Conservation (phyloP, 2,113 vertebrate genomes). For the Porphyrio hochstetteri region DNA sequence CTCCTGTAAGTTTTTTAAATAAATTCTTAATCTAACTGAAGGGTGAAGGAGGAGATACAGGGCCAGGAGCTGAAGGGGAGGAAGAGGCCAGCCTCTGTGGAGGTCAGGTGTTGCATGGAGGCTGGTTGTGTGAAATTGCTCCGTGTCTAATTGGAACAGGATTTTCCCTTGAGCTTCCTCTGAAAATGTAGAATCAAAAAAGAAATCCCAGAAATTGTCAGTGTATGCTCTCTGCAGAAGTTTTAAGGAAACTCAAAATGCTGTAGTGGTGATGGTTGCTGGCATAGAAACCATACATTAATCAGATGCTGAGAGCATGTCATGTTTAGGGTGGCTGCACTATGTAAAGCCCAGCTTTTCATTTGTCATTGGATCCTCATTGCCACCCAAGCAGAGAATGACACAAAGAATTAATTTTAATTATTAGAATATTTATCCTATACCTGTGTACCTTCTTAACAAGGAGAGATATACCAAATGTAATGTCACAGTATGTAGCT, state of each 20-base stretch:
- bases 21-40: neutral
- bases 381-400: neutral
- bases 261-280: neutral
- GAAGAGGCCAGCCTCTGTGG: neutral
- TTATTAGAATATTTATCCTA: neutral
- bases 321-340: neutral
- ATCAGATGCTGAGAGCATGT: neutral
- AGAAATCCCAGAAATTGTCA: neutral
- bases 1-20: neutral
- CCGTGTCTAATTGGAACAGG: neutral
- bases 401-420: neutral
- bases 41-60: neutral
- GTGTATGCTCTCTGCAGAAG: neutral
- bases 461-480: neutral
- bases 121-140: neutral
- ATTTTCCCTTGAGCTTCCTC: neutral
- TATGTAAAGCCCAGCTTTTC: neutral
- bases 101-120: neutral
- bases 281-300: neutral
- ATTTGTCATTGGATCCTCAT: neutral
- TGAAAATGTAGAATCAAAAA: neutral
- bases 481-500: neutral
- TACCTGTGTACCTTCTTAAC: neutral
- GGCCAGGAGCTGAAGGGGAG: neutral
- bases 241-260: neutral